Evolutionary conservation across 2,888 invertebrate species (phyloP), one percentile per base, ranked within the genome.

Genomic region (Platycheirus albimanus): DNA sequence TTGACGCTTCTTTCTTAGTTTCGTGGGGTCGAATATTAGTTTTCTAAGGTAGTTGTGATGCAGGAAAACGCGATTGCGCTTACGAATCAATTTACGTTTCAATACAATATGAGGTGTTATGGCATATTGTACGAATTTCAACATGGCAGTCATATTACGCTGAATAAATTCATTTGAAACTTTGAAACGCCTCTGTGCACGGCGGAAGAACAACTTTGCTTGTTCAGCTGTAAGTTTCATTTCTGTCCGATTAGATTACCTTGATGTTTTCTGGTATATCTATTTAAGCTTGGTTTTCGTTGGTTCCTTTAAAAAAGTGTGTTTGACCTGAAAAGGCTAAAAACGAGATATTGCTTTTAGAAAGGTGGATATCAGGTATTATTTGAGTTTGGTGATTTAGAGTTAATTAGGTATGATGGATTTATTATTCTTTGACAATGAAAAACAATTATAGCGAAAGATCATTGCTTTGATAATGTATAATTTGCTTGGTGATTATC

Each of bases 111-210:
- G 88, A 1, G 88, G 88, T 28, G 72, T 87, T 3, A 88, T 77
- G 1, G 89, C 88, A 69, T 89, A 87, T 54, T 86, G 71, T 5
- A 89, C 85, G 24, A 89, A 89, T 20, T 87, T 87, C 61, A 87
- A 86, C 0, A 87, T 88, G 30, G 88, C 88, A 24, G 52, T 77
- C 85, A 88, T 87, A 72, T 90, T 90, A 2, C 83, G 80, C 0
- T 85, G 79, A 2, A 90, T 77, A 61, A 89, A 89, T 2, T 84
- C 71, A 1, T 79, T 20, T 0, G 89, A 88, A 8, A 90, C 89
- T 8, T 88, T 88, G 84, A 88, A 89, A 79, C 88, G 89, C 1
- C 87, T 86, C 45, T 87, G 86, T 0, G 89, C 72, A 8, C 84
- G 84, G 5, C 85, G 84, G 0, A 71, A 85, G 75, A 87, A 89